Evolutionary conservation across 2,888 invertebrate species (phyloP).

Genomic region (Melinaea menophilus): DNA sequence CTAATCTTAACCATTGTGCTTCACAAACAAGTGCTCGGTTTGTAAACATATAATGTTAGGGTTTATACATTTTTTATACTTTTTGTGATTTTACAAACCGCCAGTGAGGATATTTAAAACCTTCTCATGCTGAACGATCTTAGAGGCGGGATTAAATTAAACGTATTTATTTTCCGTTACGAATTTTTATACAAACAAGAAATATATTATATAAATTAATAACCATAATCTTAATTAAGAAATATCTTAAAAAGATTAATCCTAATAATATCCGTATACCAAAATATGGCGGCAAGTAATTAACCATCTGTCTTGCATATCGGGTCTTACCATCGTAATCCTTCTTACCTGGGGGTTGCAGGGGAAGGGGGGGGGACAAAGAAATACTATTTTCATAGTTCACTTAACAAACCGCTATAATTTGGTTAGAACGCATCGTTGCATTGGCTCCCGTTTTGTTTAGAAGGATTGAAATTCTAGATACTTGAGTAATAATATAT

Average conservation of each 20-base stretch:
- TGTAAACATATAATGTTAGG: conserved; percentile 39
- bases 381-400: conserved; percentile 78
- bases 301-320: conserved; percentile 39
- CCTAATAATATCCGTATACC: conserved; percentile 1
- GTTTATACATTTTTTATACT: conserved; percentile 30
- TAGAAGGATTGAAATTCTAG: conserved; percentile 38
- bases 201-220: too few species aligned
- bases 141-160: too few species aligned
- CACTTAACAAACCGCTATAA: conserved; percentile 71
- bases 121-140: too few species aligned
- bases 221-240: too few species aligned
- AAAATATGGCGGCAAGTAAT: conserved; percentile 20
- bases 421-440: conserved; percentile 69
- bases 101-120: neutral
- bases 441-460: conserved; percentile 64
- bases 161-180: too few species aligned
- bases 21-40: conserved; percentile 49
- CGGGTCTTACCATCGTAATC: conserved; percentile 66
- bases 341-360: conserved; percentile 53
- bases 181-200: too few species aligned
- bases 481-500: conserved; percentile 42
- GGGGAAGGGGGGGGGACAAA: conserved; percentile 46
- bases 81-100: neutral
- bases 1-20: conserved; percentile 51
- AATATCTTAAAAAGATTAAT: too few species aligned